Evolutionary conservation across 2,888 invertebrate genomes (phyloP).

Genomic region (Seira musarum): DNA sequence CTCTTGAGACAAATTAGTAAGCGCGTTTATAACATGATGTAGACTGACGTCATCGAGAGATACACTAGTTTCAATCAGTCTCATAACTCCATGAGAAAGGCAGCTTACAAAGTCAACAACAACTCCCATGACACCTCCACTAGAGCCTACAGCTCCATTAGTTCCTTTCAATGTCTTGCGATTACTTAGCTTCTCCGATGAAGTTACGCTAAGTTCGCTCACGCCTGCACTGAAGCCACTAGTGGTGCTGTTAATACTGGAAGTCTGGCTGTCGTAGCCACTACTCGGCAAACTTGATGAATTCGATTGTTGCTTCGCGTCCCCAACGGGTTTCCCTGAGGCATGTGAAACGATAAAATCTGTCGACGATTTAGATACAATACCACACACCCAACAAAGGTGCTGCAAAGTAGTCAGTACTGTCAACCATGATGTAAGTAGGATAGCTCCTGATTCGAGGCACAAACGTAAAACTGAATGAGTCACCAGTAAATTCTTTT

Average conservation of each 20-base stretch:
- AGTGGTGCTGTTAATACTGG: constrained; percentile 47
- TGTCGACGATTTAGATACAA: constrained; percentile 67
- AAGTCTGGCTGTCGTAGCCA: constrained; percentile 52
- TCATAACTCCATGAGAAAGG: constrained; percentile 78
- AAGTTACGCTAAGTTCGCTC: constrained; percentile 44
- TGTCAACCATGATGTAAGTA: constrained; percentile 96
- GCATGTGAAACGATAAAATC: constrained; percentile 65
- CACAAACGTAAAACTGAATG: constrained; percentile 90
- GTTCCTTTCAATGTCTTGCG: constrained; percentile 60
- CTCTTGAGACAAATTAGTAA: constrained; percentile 96
- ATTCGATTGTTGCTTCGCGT: constrained; percentile 50
- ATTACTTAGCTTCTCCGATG: constrained; percentile 40
- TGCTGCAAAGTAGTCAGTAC: constrained; percentile 95
- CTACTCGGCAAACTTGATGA: constrained; percentile 41
- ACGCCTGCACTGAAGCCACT: constrained; percentile 49
- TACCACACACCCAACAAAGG: constrained; percentile 70
- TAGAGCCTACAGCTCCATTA: constrained; percentile 63
- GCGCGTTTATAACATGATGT: constrained; percentile 95
- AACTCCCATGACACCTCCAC: constrained; percentile 68
- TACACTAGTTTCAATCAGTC: constrained; percentile 95
- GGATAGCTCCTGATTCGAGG: constrained; percentile 91
- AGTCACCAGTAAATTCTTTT: constrained; percentile 98
- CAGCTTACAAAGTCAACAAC: constrained; percentile 69
- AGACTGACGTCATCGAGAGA: constrained; percentile 94
- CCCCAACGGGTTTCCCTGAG: constrained; percentile 42